Conservation (phyloP, 2,113 vertebrate genomes). For the Noturus placidus region DNA sequence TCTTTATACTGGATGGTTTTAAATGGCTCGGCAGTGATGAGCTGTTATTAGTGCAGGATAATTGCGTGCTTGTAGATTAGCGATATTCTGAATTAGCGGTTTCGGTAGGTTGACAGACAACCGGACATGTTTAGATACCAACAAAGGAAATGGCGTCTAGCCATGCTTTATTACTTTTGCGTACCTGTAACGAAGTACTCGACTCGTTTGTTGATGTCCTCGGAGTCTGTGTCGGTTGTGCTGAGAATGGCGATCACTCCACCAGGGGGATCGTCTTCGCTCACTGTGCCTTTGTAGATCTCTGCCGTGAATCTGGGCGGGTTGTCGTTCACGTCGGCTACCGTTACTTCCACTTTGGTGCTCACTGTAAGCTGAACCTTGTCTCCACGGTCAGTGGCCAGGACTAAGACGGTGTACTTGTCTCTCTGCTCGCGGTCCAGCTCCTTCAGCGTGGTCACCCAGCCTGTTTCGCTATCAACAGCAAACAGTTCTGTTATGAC, state of each 20-base stretch:
- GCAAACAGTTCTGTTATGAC: constrained; percentile 84
- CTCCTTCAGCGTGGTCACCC: constrained; percentile 92
- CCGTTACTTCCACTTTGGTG: constrained; percentile 81
- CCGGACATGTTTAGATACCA: neutral
- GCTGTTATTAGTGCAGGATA: constrained; percentile 28
- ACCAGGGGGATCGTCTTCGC: constrained; percentile 91
- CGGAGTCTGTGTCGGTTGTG: constrained; percentile 88
- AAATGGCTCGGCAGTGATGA: constrained; percentile 19
- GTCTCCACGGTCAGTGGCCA: constrained; percentile 88
- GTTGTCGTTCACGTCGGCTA: constrained; percentile 93
- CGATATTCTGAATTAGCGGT: neutral
- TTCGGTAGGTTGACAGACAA: neutral
- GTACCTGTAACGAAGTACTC: constrained; percentile 94
- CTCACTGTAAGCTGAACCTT: constrained; percentile 79
- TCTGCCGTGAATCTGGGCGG: constrained; percentile 92
- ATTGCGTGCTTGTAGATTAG: constrained; percentile 4
- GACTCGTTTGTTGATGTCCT: constrained; percentile 87
- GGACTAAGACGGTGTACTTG: constrained; percentile 77
- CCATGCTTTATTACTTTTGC: constrained; percentile 9
- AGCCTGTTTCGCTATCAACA: constrained; percentile 87
- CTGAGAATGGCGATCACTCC: constrained; percentile 91
- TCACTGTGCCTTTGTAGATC: constrained; percentile 97
- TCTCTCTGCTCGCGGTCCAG: constrained; percentile 83
- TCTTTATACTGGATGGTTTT: constrained; percentile 47
- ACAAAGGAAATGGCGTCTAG: neutral